Conservation (phyloP, 2,797 vertebrate genomes). For the Oryzias dopingdopingensis region DNA sequence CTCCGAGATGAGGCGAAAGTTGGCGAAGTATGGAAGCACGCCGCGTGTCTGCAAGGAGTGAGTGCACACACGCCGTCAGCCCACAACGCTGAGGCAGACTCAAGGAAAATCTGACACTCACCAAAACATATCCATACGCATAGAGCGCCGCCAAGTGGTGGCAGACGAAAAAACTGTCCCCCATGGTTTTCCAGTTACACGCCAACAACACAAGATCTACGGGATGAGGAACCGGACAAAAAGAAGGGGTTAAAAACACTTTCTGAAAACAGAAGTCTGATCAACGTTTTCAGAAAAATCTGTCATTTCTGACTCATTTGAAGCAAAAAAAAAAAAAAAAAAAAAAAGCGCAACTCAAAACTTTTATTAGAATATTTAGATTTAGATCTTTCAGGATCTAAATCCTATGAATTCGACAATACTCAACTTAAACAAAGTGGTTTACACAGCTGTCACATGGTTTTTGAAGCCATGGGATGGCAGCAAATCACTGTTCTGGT, state of each 20-base stretch:
- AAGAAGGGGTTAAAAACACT: neutral
- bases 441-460: no score
- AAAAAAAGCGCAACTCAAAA: no score
- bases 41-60: constrained; percentile 71
- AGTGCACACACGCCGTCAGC: neutral
- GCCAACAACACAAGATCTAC: constrained; percentile 81
- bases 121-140: constrained; percentile 87
- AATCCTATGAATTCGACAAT: no score
- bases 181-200: constrained; percentile 82
- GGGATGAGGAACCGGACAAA: neutral
- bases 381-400: no score
- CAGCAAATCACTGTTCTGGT: no score
- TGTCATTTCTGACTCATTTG: no score
- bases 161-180: constrained; percentile 82
- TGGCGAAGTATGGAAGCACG: constrained; percentile 82
- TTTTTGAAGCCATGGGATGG: no score
- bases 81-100: neutral
- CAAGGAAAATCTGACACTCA: constrained; percentile 50
- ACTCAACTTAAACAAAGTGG: no score
- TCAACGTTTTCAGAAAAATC: no score
- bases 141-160: constrained; percentile 87
- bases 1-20: constrained; percentile 86
- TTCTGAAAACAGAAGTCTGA: no score
- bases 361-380: no score
- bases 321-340: no score